phyloP scores from a whole-genome alignment of 2,113 vertebrate genomes.

The Leptodactylus fuscus region DNA sequence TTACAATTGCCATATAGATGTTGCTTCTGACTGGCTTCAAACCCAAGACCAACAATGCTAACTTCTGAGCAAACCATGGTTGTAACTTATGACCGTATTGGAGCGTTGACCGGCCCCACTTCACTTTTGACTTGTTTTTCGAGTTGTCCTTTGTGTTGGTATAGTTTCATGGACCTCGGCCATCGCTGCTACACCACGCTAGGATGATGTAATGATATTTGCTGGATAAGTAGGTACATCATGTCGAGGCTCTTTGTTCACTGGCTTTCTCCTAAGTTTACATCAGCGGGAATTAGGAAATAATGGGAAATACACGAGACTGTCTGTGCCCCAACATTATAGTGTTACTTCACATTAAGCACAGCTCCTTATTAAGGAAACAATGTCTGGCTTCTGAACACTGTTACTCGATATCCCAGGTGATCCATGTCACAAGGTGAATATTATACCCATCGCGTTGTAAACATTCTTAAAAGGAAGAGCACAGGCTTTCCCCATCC shows the following conservation, averaged over 20 bases:
- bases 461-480: constrained; percentile 55
- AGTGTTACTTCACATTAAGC: constrained; percentile 37
- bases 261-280: background rate
- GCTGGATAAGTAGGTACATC: background rate
- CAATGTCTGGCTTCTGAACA: constrained; percentile 44
- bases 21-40: no score
- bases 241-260: background rate
- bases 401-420: constrained; percentile 54
- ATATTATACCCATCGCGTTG: constrained; percentile 38
- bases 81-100: background rate
- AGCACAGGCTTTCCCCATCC: constrained; percentile 31
- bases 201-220: background rate
- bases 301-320: constrained; percentile 34
- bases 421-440: constrained; percentile 57
- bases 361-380: constrained; percentile 35
- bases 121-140: background rate
- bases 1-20: no score
- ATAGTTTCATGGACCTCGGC: background rate
- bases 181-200: background rate
- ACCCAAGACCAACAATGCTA: no score
- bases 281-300: constrained; percentile 39
- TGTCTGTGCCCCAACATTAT: constrained; percentile 38
- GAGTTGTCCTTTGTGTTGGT: background rate
- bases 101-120: background rate
- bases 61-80: background rate